Percentiles rank a stretch among this genome's conserved stretches.
phyloP scores from a whole-genome alignment of 2,113 vertebrate genomes.

The Turnix velox region DNA sequence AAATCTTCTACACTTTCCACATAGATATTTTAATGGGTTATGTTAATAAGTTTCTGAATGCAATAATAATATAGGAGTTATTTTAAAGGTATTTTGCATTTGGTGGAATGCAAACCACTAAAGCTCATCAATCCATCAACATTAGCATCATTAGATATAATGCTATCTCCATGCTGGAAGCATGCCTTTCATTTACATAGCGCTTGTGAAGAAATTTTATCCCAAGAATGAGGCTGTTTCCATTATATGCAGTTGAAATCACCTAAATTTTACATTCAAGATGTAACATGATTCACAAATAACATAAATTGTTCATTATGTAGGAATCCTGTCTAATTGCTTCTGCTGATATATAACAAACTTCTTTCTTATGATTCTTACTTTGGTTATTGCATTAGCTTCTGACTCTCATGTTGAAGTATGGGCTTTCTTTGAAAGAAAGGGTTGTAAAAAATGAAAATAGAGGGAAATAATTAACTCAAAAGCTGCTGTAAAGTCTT shows the following conservation, averaged over 20 bases:
- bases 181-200: background rate
- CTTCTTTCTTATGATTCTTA: background rate
- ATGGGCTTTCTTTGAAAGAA: background rate
- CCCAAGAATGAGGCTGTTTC: background rate
- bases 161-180: background rate
- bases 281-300: background rate
- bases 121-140: background rate
- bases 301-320: background rate
- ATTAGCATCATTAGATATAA: accelerated
- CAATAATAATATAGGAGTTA: background rate
- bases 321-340: background rate
- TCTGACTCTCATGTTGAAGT: background rate
- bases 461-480: background rate
- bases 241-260: background rate
- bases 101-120: background rate
- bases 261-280: background rate
- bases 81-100: background rate
- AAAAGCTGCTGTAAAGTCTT: background rate
- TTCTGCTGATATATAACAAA: background rate
- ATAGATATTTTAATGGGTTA: background rate
- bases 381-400: background rate
- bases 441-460: background rate
- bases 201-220: accelerated
- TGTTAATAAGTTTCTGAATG: background rate
- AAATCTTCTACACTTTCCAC: background rate